phyloP scores from a whole-genome alignment of 1,140 invertebrate genomes.

The Heliconius hewitsoni region DNA sequence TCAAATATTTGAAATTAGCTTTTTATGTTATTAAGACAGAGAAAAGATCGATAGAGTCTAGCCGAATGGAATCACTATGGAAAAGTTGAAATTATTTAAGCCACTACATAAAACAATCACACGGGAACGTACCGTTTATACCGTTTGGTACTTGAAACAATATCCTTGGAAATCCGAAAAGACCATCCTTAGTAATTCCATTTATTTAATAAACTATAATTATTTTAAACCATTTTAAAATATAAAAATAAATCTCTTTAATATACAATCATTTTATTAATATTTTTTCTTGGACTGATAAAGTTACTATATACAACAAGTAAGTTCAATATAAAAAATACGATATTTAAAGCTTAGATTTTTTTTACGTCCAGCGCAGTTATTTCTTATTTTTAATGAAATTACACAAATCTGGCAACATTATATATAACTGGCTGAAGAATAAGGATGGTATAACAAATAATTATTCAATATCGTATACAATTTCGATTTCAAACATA shows the following conservation, averaged over 20 bases:
- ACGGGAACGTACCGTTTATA: constrained; percentile 50
- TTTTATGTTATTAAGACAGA: not conserved
- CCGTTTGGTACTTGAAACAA: constrained; percentile 21
- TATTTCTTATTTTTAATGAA: not conserved
- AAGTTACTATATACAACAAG: no score
- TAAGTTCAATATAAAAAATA: no score
- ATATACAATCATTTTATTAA: not conserved
- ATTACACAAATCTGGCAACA: not conserved
- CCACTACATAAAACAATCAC: constrained; percentile 25
- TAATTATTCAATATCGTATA: constrained; percentile 61
- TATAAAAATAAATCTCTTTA: not conserved
- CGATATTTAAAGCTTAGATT: constrained; percentile 9
- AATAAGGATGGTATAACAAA: constrained; percentile 67
- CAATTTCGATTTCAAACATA: constrained; percentile 62
- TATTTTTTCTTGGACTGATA: no score
- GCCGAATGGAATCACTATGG: constrained; percentile 60
- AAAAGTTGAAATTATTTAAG: constrained; percentile 25
- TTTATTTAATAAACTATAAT: constrained; percentile 41
- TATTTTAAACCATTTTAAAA: not conserved
- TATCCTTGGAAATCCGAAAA: constrained; percentile 37
- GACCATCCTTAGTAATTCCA: constrained; percentile 70
- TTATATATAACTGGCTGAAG: constrained; percentile 74
- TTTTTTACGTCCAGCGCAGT: not conserved
- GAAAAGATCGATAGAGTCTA: constrained; percentile 3
- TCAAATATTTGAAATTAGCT: not conserved